Evolutionary conservation across 1,140 invertebrate genomes (phyloP), one percentile per base, ranked within the genome.

Genomic region (Pogonognathellus flavescens): DNA sequence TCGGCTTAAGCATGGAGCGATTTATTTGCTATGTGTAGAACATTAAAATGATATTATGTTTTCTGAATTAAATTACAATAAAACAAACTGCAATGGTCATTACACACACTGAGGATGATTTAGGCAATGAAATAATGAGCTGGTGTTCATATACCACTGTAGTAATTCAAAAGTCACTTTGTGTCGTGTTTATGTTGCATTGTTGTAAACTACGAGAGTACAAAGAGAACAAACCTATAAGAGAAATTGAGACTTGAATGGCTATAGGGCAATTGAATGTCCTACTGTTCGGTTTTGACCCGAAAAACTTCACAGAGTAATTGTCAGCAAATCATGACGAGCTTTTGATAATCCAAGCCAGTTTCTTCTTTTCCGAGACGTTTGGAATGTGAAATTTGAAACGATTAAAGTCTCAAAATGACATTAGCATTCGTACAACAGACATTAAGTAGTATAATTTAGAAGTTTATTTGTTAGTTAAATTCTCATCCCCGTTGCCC

Each of bases 211-310:
- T 7, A 53, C 52, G 13, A 53, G 7, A 53, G 52, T 53, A 53
- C 52, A 13, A 7, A 53, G 52, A 53, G 52, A 16, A 16, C 16
- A 20, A 20, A 60, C n/a, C 9, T 9, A 18, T 10, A 25, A 66
- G 70, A 76, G 70, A 76, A 50, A 76, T 76, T 50, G 41, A 41
- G 9, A 5, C 14, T 50, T 76, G 25, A 31, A 49, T 50, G 25
- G 70, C 70, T 50, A 25, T 18, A 76, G 31, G 70, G 70, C 70
- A 11, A 49, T 50, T 49, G 31, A 49, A 11, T 76, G 70, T 76
- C 70, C 70, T 76, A 76, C 70, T 50, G 70, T 76, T 76, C 70
- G 70, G 70, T 49, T 76, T 50, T 76, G 70, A 76, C 70, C 70
- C 70, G 70, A 76, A 50, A 66, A 76, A 6, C 16, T 76, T 3